These are phyloP conservation scores for Ryuthela nishihirai DNA, from an alignment of 2,888 invertebrate species.

Conservation along the genomic window DNA sequence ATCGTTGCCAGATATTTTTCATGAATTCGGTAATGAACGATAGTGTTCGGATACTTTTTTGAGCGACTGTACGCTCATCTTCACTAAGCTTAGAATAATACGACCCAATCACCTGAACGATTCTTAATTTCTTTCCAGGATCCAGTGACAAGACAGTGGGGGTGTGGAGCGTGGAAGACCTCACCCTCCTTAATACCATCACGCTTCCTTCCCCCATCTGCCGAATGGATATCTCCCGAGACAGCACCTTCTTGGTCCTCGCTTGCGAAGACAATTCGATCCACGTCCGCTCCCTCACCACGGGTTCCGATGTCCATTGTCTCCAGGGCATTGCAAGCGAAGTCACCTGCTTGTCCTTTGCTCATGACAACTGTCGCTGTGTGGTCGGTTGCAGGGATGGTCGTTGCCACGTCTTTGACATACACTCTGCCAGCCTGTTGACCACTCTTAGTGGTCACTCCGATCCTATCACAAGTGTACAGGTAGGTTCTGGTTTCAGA, in stretches of 20 bases:
- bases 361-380: slow-evolving; percentile 74
- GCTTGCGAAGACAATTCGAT: slow-evolving; percentile 82
- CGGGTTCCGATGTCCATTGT: slow-evolving; percentile 81
- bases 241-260: slow-evolving; percentile 82
- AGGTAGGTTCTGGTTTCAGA: slow-evolving; percentile 62
- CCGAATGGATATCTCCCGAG: slow-evolving; percentile 74
- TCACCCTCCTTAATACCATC: slow-evolving; percentile 71
- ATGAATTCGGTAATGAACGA: no score
- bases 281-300: slow-evolving; percentile 79
- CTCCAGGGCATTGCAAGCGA: slow-evolving; percentile 58
- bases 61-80: no score
- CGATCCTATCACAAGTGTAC: slow-evolving; percentile 61
- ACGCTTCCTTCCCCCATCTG: slow-evolving; percentile 66
- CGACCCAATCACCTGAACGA: neutral
- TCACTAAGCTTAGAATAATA: neutral
- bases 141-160: slow-evolving; percentile 68
- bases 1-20: no score
- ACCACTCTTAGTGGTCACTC: slow-evolving; percentile 61
- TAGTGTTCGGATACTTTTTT: no score
- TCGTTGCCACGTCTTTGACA: slow-evolving; percentile 73
- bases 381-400: slow-evolving; percentile 77
- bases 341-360: slow-evolving; percentile 71
- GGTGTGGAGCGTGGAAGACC: slow-evolving; percentile 79
- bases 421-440: slow-evolving; percentile 70
- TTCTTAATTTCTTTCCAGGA: slow-evolving; percentile 45